These are phyloP conservation scores for Lasioglossum zephyrum DNA, from an alignment of 2,888 invertebrate species.

Conservation along the genomic window DNA sequence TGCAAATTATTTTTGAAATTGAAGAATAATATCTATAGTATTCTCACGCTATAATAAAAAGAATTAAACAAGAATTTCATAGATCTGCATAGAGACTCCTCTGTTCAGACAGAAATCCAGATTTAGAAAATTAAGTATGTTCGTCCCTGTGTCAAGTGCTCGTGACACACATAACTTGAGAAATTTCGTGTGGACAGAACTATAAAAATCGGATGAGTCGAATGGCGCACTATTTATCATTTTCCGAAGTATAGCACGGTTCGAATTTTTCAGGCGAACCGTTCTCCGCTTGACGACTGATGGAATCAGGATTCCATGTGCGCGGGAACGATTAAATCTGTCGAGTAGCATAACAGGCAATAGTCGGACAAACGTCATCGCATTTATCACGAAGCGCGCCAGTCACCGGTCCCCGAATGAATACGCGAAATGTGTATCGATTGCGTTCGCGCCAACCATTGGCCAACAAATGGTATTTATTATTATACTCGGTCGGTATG, in stretches of 20 bases:
- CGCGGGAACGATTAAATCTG: slow-evolving; percentile 50
- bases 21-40: no score
- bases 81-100: not conserved
- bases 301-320: slow-evolving; percentile 32
- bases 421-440: slow-evolving; percentile 57
- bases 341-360: not conserved
- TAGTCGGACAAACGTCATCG: slow-evolving; percentile 30
- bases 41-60: no score
- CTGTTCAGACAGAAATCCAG: not conserved
- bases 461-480: slow-evolving; percentile 56
- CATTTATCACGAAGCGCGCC: slow-evolving; percentile 48
- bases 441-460: slow-evolving; percentile 32
- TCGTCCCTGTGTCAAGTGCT: not conserved
- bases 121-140: not conserved
- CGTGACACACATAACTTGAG: not conserved
- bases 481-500: slow-evolving; percentile 36
- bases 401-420: slow-evolving; percentile 27
- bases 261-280: slow-evolving; percentile 28
- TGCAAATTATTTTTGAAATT: no score
- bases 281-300: not conserved
- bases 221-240: slow-evolving; percentile 36
- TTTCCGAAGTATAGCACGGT: slow-evolving; percentile 13
- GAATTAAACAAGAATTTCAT: no score
- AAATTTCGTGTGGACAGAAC: not conserved
- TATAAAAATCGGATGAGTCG: not conserved